A percentile compares a stretch with the other conserved stretches of the same genome.
phyloP scores from a whole-genome alignment of 2,888 invertebrate genomes.

The Villa cingulata region DNA sequence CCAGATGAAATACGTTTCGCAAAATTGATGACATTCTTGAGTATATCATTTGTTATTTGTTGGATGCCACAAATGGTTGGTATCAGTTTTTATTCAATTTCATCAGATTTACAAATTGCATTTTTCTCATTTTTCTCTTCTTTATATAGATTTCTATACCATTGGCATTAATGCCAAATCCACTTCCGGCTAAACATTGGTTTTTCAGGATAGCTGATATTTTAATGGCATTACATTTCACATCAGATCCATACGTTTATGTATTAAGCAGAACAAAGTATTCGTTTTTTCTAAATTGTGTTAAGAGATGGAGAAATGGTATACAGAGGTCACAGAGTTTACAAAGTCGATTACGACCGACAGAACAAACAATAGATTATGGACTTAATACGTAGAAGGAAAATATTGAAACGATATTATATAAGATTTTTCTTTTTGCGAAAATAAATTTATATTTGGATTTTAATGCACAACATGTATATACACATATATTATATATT shows the following conservation, averaged over 20 bases:
- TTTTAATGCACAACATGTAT: too few relatives aligned
- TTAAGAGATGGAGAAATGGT: conserved; percentile 26
- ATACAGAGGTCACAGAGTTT: conserved; percentile 24
- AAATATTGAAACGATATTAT: too few relatives aligned
- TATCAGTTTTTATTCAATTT: background rate
- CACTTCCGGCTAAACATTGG: conserved; percentile 22
- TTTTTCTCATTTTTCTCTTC: conserved; percentile 11
- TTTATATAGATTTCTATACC: conserved; percentile 49
- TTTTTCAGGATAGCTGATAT: conserved; percentile 51
- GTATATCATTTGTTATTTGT: conserved; percentile 68
- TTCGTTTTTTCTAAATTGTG: conserved; percentile 27
- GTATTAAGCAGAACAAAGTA: conserved; percentile 52
- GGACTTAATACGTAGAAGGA: conserved; percentile 12
- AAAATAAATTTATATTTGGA: too few relatives aligned
- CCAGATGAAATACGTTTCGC: conserved; percentile 76
- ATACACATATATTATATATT: too few relatives aligned
- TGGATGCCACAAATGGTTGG: conserved; percentile 83
- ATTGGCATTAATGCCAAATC: conserved; percentile 35
- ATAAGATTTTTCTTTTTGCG: too few relatives aligned
- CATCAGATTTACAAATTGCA: background rate
- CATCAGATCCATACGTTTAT: conserved; percentile 70
- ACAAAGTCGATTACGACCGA: conserved; percentile 31
- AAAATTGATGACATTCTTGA: conserved; percentile 68
- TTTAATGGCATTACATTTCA: conserved; percentile 67
- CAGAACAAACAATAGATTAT: conserved; percentile 29